Percentiles rank a stretch among this genome's conserved stretches.
These are phyloP conservation scores for Rhabdomys dilectus DNA, from an alignment of 2,113 vertebrate species.

Conservation along the genomic window DNA sequence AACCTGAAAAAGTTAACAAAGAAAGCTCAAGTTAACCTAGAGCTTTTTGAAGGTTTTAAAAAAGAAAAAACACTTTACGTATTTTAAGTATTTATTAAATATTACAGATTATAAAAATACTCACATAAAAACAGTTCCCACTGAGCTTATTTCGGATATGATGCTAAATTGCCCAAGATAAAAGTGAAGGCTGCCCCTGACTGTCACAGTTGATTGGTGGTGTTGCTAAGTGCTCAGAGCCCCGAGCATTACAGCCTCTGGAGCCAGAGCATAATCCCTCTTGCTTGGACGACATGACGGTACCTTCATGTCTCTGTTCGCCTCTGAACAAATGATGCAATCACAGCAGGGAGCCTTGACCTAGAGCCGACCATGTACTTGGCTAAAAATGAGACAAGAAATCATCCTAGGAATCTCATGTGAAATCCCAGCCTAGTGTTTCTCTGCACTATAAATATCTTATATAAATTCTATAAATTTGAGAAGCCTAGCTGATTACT, in stretches of 20 bases:
- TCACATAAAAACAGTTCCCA: not conserved
- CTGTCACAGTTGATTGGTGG: not conserved
- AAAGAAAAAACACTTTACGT: not conserved
- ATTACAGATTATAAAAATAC: not conserved
- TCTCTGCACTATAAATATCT: constrained; percentile 31
- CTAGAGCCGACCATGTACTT: not conserved
- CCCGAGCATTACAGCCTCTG: not conserved
- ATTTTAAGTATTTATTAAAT: not conserved
- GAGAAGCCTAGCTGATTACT: not conserved
- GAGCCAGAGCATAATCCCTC: not conserved
- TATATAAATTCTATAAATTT: not conserved
- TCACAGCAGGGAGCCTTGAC: not conserved
- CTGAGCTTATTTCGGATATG: not conserved
- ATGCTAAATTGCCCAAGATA: not conserved
- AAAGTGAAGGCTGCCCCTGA: not conserved
- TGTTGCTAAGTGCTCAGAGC: not conserved
- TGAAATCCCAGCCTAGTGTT: not conserved
- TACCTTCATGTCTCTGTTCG: not conserved
- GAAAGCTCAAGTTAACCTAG: not conserved
- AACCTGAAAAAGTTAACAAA: not conserved
- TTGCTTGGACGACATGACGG: not conserved
- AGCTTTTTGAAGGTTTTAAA: not conserved
- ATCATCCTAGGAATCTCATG: not conserved
- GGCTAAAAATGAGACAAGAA: not conserved
- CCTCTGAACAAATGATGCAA: not conserved